phyloP scores from a whole-genome alignment of 92 coral and sea anemone species.

The Montipora capitata region DNA sequence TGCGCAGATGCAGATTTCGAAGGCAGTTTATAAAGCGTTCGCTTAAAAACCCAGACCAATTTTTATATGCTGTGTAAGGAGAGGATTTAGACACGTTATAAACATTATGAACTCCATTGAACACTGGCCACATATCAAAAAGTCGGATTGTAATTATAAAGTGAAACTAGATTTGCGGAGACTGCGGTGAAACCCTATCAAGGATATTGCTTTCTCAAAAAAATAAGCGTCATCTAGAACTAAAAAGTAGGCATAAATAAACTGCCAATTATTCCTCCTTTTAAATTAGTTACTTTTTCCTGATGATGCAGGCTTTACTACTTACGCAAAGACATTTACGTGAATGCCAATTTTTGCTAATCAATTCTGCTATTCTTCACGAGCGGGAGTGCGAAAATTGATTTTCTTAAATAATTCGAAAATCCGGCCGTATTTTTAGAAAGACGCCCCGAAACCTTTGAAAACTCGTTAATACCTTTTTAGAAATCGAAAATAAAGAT shows the following conservation, averaged over 20 bases:
- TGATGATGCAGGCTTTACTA: neutral
- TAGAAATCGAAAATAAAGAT: neutral
- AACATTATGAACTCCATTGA: neutral
- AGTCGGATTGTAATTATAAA: neutral
- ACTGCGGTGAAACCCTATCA: neutral
- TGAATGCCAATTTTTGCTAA: neutral
- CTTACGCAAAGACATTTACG: neutral
- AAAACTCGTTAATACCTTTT: neutral
- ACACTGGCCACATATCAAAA: slow-evolving; percentile 1
- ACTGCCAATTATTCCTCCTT: neutral
- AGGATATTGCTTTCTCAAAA: neutral
- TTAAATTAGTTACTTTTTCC: too few species aligned
- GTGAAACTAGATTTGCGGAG: neutral
- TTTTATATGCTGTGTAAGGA: neutral
- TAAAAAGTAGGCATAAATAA: neutral
- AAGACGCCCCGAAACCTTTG: slow-evolving; percentile 8
- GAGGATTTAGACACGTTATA: neutral
- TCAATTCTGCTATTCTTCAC: neutral
- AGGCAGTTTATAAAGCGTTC: too few species aligned
- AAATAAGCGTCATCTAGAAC: neutral
- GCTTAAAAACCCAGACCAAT: neutral
- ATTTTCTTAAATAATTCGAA: too few species aligned
- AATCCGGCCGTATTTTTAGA: slow-evolving; percentile 1
- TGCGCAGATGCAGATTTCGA: too few species aligned
- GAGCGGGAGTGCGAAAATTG: neutral